Evolutionary conservation across 2,113 vertebrate species (phyloP), one percentile per base, ranked within the genome.

Genomic region (Daphoenositta chrysoptera): DNA sequence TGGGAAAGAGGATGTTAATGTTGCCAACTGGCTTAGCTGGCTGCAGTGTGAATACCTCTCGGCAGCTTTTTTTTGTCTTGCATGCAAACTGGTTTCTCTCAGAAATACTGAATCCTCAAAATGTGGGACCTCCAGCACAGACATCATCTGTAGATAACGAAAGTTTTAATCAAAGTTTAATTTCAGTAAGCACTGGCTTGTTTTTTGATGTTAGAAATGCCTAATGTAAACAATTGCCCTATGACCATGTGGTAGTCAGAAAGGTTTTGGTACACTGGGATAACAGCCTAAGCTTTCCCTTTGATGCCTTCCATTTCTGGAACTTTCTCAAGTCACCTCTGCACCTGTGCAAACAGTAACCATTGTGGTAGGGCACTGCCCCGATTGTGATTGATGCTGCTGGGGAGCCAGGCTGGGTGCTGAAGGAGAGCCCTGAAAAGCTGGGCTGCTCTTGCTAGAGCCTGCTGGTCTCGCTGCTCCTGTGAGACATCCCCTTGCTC

Each of bases 401-500:
- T 73, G 58, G 45, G 15, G 6, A 45, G 31, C 31, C 1, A 2
- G 51, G 16, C 31, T 94, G 56, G 17, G 4, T 66, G 44, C 65
- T 79, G 50, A 21, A 39, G 47, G 70, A 54, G 27, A 71, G 18
- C 16, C 44, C 26, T 6, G 4, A 51, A 80, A 50, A 51, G 20
- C 58, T 77, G n/a, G 22, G 22, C 60, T 82, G 40, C 33, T 65
- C 80, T 83, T 91, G 14, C 56, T 24, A 7, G 31, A 27, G 21
- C 24, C 16, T 78, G 27, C 16, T 44, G 72, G 18, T 31, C 17
- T 42, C 2, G 26, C 40, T 56, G 66, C 58, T 76, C 53, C 54
- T 2, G 1, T 1, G 2, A 42, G 21, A 20, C 16, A 60, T 31
- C 30, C 8, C 3, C 24, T 87, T 3, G 1, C 28, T 75, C 56